phyloP scores from a whole-genome alignment of 53 echinoderm and acorn worm genomes.

The Apostichopus leukothele region DNA sequence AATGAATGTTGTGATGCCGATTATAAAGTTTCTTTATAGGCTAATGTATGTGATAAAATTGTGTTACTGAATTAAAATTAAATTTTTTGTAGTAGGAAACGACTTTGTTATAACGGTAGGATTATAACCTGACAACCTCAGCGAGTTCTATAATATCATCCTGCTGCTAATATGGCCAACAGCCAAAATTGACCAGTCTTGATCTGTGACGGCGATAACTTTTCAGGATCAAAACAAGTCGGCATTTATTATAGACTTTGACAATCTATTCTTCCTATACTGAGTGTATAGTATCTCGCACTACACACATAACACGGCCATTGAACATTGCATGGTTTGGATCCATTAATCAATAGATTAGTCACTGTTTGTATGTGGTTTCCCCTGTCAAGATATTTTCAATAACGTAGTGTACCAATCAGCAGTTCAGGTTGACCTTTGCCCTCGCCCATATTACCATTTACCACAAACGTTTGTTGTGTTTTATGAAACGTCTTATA shows the following conservation, averaged over 20 bases:
- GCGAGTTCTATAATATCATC: not conserved
- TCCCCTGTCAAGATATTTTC: conserved; percentile 11
- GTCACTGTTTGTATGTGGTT: conserved; percentile 41
- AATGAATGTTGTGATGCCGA: too few species aligned
- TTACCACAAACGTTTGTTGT: too few species aligned
- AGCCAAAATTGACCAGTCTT: not conserved
- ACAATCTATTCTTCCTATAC: not conserved
- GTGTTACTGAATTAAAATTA: too few species aligned
- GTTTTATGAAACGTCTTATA: too few species aligned
- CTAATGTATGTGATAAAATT: too few species aligned
- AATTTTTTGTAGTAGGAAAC: too few species aligned
- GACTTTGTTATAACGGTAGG: too few species aligned
- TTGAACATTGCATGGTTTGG: too few species aligned
- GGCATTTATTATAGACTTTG: too few species aligned
- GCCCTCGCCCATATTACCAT: not conserved
- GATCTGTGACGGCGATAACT: not conserved
- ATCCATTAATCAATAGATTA: conserved; percentile 24
- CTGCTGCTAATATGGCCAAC: not conserved
- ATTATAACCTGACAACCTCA: not conserved
- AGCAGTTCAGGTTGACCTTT: not conserved
- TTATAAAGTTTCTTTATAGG: too few species aligned
- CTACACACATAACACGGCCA: not conserved
- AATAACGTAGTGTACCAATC: not conserved
- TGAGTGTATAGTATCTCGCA: not conserved
- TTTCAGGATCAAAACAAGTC: not conserved